Evolutionary conservation across 2,888 invertebrate genomes (phyloP), one percentile per base, ranked within the genome.

Genomic region (Hoplodrina blanda): DNA sequence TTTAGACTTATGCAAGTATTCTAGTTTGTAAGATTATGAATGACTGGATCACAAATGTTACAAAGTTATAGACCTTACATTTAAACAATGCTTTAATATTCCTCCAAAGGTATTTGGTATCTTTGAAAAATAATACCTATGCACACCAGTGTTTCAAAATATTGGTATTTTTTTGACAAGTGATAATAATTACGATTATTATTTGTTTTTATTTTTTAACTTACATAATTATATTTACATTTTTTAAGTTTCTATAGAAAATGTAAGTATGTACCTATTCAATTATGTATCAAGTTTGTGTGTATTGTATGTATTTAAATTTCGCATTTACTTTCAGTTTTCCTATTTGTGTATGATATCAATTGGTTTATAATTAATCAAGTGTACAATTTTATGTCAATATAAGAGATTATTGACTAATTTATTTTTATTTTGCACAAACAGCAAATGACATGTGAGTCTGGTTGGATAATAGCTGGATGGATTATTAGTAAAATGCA

Each of bases 21-120:
- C 75, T 78, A 84, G 76, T 63, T 66, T 52, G 19, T 83, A 80
- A 78, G 74, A 56, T 62, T 69, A 71, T 65, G 65, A 63, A 61
- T 73, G 69, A 71, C 56, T 37, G 61, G 69, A 78, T 76, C 78
- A 77, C 41, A 67, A 73, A 78, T 37, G 70, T 69, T 69, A 54
- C 53, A 15, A 44, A 19, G 37, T 11, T 37, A 20, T 8, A 25
- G 68, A 74, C 68, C 11, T 17, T 30, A 74, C 11, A 59, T 59
- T 60, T 52, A 30, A 20, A 62, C n/a, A 55, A 69, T 59, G 76
- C 57, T 74, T 74, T 69, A 69, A 41, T 49, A 73, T 73, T 25
- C n/a, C 44, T 64, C 56, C 52, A 60, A 73, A 60, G 68, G 44
- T 44, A 4, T 33, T 0, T 4, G 0, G 10, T 30, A 49, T 46